A percentile compares a stretch with the other conserved stretches of the same genome.
Evolutionary conservation across 2,797 vertebrate genomes (phyloP).

Genomic region (Masticophis lateralis): DNA sequence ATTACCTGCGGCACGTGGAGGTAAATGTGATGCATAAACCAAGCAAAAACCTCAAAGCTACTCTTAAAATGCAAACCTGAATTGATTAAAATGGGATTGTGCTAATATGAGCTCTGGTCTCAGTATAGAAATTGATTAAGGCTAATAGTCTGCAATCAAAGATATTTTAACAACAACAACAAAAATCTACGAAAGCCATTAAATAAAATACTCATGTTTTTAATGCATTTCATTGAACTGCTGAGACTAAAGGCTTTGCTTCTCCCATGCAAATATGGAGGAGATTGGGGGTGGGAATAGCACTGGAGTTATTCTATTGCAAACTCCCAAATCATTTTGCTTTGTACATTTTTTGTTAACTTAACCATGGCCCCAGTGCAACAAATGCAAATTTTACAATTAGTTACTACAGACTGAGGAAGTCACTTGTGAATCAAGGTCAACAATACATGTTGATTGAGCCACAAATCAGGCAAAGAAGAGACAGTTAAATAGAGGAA

Average conservation of each 20-base stretch:
- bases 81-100: conserved; percentile 73
- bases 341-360: conserved; percentile 61
- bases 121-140: conserved; percentile 76
- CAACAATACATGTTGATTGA: conserved; percentile 58
- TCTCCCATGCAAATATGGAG: conserved; percentile 62
- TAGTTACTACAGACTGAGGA: conserved; percentile 64
- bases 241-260: conserved; percentile 69
- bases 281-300: conserved; percentile 12
- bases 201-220: conserved; percentile 76
- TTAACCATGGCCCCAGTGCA: conserved; percentile 53
- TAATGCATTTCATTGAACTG: conserved; percentile 71
- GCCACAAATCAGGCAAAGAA: conserved; percentile 43
- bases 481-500: conserved; percentile 54
- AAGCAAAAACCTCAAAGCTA: conserved; percentile 59
- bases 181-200: conserved; percentile 73
- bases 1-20: conserved; percentile 48
- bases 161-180: conserved; percentile 63
- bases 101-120: conserved; percentile 66
- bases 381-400: conserved; percentile 57
- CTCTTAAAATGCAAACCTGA: conserved; percentile 57
- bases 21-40: conserved; percentile 45
- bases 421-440: conserved; percentile 54
- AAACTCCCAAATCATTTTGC: conserved; percentile 59
- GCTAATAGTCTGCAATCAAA: conserved; percentile 74
- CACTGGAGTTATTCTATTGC: conserved; percentile 56